A percentile compares a stretch with the other conserved stretches of the same genome.
Conservation (phyloP, 2,113 vertebrate species). For the Sarotherodon lohbergeri region DNA sequence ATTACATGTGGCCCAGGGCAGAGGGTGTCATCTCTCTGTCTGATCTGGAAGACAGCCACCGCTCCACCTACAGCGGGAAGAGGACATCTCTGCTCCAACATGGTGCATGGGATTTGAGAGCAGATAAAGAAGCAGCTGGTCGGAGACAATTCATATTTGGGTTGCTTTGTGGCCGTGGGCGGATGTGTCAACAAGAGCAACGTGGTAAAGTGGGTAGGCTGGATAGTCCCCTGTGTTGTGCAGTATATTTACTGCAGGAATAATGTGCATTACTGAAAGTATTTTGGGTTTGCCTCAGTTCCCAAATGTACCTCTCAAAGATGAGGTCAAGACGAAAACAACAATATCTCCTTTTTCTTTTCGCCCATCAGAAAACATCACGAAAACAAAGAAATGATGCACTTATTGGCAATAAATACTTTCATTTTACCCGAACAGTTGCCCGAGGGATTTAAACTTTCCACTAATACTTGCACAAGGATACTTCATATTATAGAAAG, state of each 20-base stretch:
- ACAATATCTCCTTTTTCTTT: background rate
- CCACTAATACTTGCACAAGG: background rate
- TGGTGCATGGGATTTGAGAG: background rate
- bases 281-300: background rate
- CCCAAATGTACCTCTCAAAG: background rate
- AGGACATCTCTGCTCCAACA: background rate
- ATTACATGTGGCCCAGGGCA: slow-evolving; percentile 45
- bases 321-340: background rate
- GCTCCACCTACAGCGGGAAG: slow-evolving; percentile 24
- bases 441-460: background rate
- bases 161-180: background rate
- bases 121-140: background rate
- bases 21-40: slow-evolving; percentile 29
- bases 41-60: slow-evolving; percentile 42
- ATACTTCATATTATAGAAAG: background rate
- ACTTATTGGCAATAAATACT: background rate
- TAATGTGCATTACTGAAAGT: background rate
- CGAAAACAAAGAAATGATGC: background rate
- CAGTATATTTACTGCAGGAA: background rate
- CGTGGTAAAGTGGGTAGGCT: background rate
- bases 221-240: background rate
- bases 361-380: background rate
- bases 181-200: background rate
- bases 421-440: background rate
- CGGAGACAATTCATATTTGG: background rate